Base-by-base conservation (phyloP, 1,140 invertebrate genomes). In the Euborellia annulipes region DNA sequence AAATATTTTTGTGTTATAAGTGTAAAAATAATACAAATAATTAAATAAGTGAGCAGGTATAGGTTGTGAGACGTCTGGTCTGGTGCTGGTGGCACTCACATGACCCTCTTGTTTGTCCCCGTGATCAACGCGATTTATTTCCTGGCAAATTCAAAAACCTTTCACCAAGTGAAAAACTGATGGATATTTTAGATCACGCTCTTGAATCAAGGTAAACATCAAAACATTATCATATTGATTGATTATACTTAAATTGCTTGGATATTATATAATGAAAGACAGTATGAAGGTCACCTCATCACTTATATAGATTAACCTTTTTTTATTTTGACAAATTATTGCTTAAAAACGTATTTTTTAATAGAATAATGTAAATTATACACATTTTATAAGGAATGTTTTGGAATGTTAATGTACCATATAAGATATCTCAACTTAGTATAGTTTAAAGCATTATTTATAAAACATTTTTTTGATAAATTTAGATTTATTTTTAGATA, bases 21-120 rank as follows among this genome's bases (percentile, higher is more conserved):
- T n/a, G n/a, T n/a, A n/a, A n/a, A n/a, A n/a, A n/a, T n/a, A n/a
- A n/a, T n/a, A n/a, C n/a, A n/a, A n/a, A n/a, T n/a, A n/a, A n/a
- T n/a, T n/a, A n/a, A n/a, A n/a, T n/a, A n/a, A n/a, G n/a, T n/a
- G n/a, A n/a, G n/a, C n/a, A n/a, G n/a, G n/a, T n/a, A n/a, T n/a
- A n/a, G n/a, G n/a, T n/a, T n/a, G n/a, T n/a, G n/a, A n/a, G n/a
- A n/a, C n/a, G n/a, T n/a, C n/a, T n/a, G n/a, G n/a, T n/a, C n/a
- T 27, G 4, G 23, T 27, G 23, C 23, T 27, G 4, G 23, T 50
- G 32, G 44, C 47, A 37, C 51, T 52, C 51, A 52, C 51, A 52
- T 52, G 51, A 52, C 51, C 50, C 47, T 52, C 48, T 52, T 52
- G 51, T 52, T 52, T 52, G 51, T 40, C 46, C 51, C 51, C 51